Evolutionary conservation across 64 coral and sea anemone species (phyloP).

Genomic region (Dendronephthya gigantea): DNA sequence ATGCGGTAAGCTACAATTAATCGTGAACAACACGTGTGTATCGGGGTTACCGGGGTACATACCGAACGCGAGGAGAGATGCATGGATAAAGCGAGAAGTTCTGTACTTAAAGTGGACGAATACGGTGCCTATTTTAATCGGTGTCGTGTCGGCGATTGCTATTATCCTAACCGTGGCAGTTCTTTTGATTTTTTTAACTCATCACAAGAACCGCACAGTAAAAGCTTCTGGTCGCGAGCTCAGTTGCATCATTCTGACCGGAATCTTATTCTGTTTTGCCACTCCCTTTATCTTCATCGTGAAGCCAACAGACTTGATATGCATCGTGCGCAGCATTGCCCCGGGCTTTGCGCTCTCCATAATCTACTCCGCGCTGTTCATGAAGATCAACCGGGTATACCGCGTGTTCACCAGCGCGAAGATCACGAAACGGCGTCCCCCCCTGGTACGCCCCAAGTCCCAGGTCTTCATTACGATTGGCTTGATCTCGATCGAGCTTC

Average conservation of each 20-base stretch:
- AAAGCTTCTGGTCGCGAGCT: conserved; percentile 95
- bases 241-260: conserved; percentile 31
- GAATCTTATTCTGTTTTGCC: conserved; percentile 27
- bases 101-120: conserved; percentile 26
- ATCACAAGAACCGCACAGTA: conserved; percentile 57
- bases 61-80: background rate
- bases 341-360: conserved; percentile 13
- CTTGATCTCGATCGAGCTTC: conserved; percentile 20
- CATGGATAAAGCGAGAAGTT: background rate
- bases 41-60: background rate
- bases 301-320: conserved; percentile 23
- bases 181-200: conserved; percentile 32
- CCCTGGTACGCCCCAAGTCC: conserved; percentile 34
- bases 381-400: conserved; percentile 37
- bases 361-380: conserved; percentile 24
- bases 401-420: conserved; percentile 31
- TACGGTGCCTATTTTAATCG: conserved; percentile 44
- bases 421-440: background rate
- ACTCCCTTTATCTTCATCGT: conserved; percentile 18
- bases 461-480: conserved; percentile 27
- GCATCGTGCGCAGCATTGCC: background rate
- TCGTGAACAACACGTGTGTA: background rate
- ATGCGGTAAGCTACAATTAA: background rate
- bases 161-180: conserved; percentile 39
- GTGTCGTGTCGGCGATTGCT: conserved; percentile 35